These are phyloP conservation scores for Cyclophora punctaria DNA, from an alignment of 2,888 invertebrate species.

Conservation along the genomic window DNA sequence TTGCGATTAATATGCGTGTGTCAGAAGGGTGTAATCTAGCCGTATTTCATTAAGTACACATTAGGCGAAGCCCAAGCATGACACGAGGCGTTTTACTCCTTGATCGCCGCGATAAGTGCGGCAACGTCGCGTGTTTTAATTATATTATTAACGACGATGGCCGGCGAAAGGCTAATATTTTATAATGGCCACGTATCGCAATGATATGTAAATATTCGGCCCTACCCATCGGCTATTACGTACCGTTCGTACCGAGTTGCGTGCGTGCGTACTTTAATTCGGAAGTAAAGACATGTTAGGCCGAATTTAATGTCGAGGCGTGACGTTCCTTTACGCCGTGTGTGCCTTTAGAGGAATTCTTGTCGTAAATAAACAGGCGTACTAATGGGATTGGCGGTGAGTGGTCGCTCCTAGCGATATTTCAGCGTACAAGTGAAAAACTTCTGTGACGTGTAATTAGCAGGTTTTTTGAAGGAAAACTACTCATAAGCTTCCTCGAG, in stretches of 20 bases:
- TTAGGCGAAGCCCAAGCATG: constrained; percentile 15
- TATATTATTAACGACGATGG: constrained; percentile 71
- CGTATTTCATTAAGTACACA: no score
- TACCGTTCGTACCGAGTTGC: constrained; percentile 39
- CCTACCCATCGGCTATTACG: constrained; percentile 60
- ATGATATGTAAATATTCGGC: constrained; percentile 73
- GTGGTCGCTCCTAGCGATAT: constrained; percentile 28
- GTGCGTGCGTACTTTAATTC: constrained; percentile 66
- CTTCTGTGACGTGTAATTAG: constrained; percentile 63
- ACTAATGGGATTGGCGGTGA: constrained; percentile 39
- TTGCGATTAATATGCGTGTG: no score
- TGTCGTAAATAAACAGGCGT: constrained; percentile 38
- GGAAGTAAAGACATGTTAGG: constrained; percentile 62
- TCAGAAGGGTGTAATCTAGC: no score
- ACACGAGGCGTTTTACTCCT: constrained; percentile 36
- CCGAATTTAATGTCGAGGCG: constrained; percentile 57
- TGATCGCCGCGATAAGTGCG: constrained; percentile 66
- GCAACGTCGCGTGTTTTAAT: constrained; percentile 73
- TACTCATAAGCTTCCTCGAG: constrained; percentile 73
- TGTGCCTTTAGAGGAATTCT: constrained; percentile 40
- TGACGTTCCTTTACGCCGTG: constrained; percentile 43
- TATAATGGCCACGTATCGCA: constrained; percentile 69
- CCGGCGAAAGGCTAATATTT: constrained; percentile 69
- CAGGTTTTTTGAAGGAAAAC: constrained; percentile 68
- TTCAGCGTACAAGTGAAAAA: constrained; percentile 31